A percentile compares a stretch with the other conserved stretches of the same genome.
phyloP scores from a whole-genome alignment of 2,888 invertebrate genomes.

The Hipparchia sbordonii region DNA sequence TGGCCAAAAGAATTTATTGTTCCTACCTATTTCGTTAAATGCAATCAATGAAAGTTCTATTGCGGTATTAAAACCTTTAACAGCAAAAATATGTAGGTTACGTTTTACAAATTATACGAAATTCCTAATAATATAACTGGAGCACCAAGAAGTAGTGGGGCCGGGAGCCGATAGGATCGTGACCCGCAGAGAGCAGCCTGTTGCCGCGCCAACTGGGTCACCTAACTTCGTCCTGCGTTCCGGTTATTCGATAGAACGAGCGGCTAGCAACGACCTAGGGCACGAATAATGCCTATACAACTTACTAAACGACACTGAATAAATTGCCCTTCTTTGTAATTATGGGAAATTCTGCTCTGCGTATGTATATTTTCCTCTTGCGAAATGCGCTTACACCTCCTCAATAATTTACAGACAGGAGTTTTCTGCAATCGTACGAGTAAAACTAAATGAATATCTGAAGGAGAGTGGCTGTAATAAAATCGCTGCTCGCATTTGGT shows the following conservation, averaged over 20 bases:
- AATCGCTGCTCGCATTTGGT: constrained; percentile 74
- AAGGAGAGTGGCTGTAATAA: constrained; percentile 58
- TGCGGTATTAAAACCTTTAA: background rate
- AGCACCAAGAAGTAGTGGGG: constrained; percentile 46
- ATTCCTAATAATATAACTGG: constrained; percentile 2
- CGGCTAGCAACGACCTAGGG: constrained; percentile 51
- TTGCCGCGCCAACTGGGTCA: constrained; percentile 69
- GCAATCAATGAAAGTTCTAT: constrained; percentile 6
- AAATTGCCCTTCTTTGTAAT: constrained; percentile 1
- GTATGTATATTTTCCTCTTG: constrained; percentile 21
- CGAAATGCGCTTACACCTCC: constrained; percentile 26
- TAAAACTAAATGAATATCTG: constrained; percentile 34
- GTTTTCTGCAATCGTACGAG: constrained; percentile 34
- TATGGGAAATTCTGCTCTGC: constrained; percentile 6
- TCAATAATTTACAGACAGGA: constrained; percentile 27
- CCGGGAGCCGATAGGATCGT: constrained; percentile 47
- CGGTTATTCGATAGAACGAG: constrained; percentile 24
- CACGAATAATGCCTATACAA: constrained; percentile 18
- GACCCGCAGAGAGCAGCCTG: constrained; percentile 42
- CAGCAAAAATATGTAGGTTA: constrained; percentile 8
- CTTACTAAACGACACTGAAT: constrained; percentile 5
- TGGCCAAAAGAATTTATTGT: constrained; percentile 52
- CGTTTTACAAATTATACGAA: background rate
- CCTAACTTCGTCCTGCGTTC: constrained; percentile 67
- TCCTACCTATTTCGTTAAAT: constrained; percentile 19